Evolutionary conservation across 2,888 invertebrate species (phyloP).

Genomic region (Thera britannica): DNA sequence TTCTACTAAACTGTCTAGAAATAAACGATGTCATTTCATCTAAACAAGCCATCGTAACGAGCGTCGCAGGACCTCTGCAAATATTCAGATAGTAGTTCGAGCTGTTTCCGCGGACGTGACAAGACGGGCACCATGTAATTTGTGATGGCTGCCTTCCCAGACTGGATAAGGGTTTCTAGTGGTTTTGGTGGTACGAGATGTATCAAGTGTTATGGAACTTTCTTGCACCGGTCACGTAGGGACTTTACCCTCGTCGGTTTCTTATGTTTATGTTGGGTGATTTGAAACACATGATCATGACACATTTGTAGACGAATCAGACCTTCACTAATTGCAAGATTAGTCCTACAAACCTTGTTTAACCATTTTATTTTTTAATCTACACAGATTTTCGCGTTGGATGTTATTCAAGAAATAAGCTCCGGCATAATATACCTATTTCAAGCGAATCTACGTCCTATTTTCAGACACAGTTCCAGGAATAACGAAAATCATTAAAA

Average conservation of each 20-base stretch:
- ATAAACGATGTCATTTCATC: conserved; percentile 32
- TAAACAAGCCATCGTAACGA: conserved; percentile 33
- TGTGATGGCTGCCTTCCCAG: conserved; percentile 38
- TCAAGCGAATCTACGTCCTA: not conserved
- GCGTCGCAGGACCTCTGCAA: conserved; percentile 27
- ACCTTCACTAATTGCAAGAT: not conserved
- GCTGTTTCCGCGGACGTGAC: conserved; percentile 38
- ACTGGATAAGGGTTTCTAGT: conserved; percentile 39
- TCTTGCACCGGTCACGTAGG: conserved; percentile 23
- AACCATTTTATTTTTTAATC: no score
- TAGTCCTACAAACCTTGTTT: not conserved
- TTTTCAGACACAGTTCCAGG: not conserved
- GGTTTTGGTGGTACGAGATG: conserved; percentile 17
- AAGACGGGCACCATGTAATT: conserved; percentile 37
- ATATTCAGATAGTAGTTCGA: conserved; percentile 38
- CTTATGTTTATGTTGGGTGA: conserved; percentile 13
- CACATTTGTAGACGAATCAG: not conserved
- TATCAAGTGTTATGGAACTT: conserved; percentile 23
- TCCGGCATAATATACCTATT: not conserved
- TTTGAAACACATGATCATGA: conserved; percentile 15
- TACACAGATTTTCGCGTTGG: no score
- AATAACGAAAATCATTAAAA: conserved; percentile 1
- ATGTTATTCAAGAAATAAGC: no score
- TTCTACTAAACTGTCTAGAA: conserved; percentile 21
- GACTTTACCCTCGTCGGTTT: conserved; percentile 21